Base-by-base conservation (phyloP, 2,888 invertebrate species). In the Patella caerulea region DNA sequence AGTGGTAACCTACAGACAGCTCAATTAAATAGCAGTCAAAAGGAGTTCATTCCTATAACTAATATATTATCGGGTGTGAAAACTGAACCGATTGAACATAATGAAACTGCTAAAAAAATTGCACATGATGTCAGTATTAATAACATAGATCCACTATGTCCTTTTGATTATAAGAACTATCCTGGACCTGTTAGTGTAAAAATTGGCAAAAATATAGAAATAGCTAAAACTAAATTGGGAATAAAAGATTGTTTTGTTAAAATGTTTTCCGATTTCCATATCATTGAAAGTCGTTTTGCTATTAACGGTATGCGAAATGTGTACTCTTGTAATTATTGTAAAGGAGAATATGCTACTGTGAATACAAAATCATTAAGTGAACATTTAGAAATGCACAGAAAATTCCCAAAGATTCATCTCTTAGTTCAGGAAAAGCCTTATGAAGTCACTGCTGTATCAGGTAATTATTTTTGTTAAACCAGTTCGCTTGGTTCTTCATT, bases 381-480 rank as follows among this genome's bases (percentile, higher is more conserved):
- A 24, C 65, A 65, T 65, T 65, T 65, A 65, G 19, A 24, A 12
- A 65, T 65, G 65, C 65, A 65, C 24, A 19, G 24, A 65, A 65
- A 65, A 65, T 65, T 65, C 15, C 65, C 65, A 4, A 65, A 24
- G 24, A 65, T 65, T 24, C 65, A 65, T 14, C 65, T 24, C 12
- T 65, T 65, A 65, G 65, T 65, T 24, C 24, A 19, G 3, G 65
- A 65, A 65, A 65, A 24, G 14, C 65, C 65, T 65, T 65, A 65
- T 65, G 65, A 65, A 65, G 65, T 65, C 11, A 24, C 65, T 11
- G 65, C 65, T 65, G 24, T 65, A 65, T 65, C 65, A 65, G 65
- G 65, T 65, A 65, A 65, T 19, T 29, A 29, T 9, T 65, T 17
- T 17, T 56, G 9, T 56, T 5, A n/a, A 56, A 17, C 4, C 2